phyloP scores from a whole-genome alignment of 1,140 invertebrate genomes.

The Drosophila trapezifrons region DNA sequence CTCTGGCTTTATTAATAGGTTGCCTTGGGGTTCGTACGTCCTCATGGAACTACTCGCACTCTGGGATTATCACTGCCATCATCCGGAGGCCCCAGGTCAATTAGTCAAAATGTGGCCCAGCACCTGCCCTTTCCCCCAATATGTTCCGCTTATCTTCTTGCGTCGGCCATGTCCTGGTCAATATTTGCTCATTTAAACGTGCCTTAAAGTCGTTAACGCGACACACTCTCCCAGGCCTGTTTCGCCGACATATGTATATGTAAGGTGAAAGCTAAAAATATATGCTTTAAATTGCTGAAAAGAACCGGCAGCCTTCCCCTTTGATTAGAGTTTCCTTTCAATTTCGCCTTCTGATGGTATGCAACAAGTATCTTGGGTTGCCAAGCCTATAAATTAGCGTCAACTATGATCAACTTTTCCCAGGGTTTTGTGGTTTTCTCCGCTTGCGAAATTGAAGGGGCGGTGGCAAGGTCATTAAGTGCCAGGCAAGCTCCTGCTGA shows the following conservation, averaged over 20 bases:
- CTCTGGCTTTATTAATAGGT: constrained; percentile 73
- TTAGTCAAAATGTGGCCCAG: constrained; percentile 62
- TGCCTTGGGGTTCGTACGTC: constrained; percentile 59
- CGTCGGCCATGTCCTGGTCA: constrained; percentile 46
- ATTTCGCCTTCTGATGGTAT: constrained; percentile 45
- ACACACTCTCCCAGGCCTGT: constrained; percentile 1
- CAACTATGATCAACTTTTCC: constrained; percentile 53
- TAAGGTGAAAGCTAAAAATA: constrained; percentile 67
- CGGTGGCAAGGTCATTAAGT: constrained; percentile 49
- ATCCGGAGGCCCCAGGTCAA: constrained; percentile 62
- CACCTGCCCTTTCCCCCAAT: constrained; percentile 3
- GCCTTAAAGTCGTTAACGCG: constrained; percentile 63
- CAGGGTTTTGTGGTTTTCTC: constrained; percentile 17
- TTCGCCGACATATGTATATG: constrained; percentile 43
- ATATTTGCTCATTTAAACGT: constrained; percentile 64
- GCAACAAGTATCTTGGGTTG: constrained; percentile 65
- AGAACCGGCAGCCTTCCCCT: background rate
- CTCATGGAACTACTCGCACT: constrained; percentile 53
- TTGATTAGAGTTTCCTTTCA: constrained; percentile 56
- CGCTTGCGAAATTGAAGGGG: background rate
- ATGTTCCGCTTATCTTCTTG: constrained; percentile 19
- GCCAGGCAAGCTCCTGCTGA: constrained; percentile 10
- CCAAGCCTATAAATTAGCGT: constrained; percentile 61
- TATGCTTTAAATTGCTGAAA: constrained; percentile 57
- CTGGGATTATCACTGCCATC: constrained; percentile 45